Evolutionary conservation across 2,113 vertebrate genomes (phyloP), one percentile per base, ranked within the genome.

Genomic region (Atlantisia rogersi): DNA sequence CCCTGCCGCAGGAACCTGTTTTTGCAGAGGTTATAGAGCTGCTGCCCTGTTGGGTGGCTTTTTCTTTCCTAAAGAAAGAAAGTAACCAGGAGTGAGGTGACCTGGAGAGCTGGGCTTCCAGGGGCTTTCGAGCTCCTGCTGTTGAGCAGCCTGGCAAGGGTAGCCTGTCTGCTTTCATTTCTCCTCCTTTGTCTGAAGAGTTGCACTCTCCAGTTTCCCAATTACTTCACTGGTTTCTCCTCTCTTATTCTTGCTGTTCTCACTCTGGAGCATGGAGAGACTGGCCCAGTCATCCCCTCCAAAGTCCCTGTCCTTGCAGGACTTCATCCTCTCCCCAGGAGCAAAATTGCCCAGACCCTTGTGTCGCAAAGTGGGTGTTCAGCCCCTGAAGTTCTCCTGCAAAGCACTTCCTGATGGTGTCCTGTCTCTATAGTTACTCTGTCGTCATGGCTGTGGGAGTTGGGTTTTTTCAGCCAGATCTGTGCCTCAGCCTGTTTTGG

Each of bases 371-470:
- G 90, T 86, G 50, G 77, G 64, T 0, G 44, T 92, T 90, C 25
- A 81, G 69, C 77, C 73, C 64, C 62, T 15, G n/a, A 15, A 59
- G n/a, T 1, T 2, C 78, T 97, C 44, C 32, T 70, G 48, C n/a
- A 31, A 31, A 87, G 53, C 64, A 3, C 81, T 92, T 76, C 55
- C 44, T 5, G 1, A n/a, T 40, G 67, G 55, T 88, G 80, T 42
- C 37, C 1, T 44, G 65, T 95, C 80, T 93, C 96, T 96, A 91
- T 94, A 91, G 94, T 85, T 94, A 93, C 92, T 79, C 77, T 28
- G 86, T 91, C 89, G 91, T 93, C 83, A 86, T 64, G 95, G 77
- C 65, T 85, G 91, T 90, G 78, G 78, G 93, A 90, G 94, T 75
- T 82, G 50, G 5, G 5, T 70, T 90, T 86, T 86, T 95, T 85